Evolutionary conservation across 2,113 vertebrate species (phyloP).

Genomic region (Leptobrachium ailaonicum): DNA sequence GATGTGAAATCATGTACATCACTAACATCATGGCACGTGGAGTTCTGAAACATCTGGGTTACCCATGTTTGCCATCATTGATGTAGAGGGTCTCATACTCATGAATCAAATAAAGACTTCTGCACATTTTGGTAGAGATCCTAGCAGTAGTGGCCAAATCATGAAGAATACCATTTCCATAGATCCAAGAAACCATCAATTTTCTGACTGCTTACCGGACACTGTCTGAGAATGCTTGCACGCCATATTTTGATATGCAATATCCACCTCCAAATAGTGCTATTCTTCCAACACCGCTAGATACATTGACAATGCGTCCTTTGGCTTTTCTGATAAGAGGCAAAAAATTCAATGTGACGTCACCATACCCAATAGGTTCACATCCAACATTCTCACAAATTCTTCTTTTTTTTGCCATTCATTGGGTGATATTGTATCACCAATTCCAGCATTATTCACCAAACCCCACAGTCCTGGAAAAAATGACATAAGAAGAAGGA

Average conservation of each 20-base stretch:
- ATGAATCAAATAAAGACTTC: too few species aligned
- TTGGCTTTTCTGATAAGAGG: slow-evolving; percentile 70
- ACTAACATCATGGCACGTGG: too few species aligned
- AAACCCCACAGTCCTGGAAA: slow-evolving; percentile 78
- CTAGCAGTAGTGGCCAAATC: too few species aligned
- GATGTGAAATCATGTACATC: too few species aligned
- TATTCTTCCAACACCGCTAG: slow-evolving; percentile 72
- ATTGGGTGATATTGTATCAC: slow-evolving; percentile 55
- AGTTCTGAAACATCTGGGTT: too few species aligned
- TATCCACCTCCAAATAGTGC: slow-evolving; percentile 57
- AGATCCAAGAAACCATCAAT: too few species aligned
- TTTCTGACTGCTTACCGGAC: slow-evolving; percentile 55
- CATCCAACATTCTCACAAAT: slow-evolving; percentile 65
- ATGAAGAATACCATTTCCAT: too few species aligned
- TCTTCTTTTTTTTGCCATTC: slow-evolving; percentile 74
- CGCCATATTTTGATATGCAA: slow-evolving; percentile 62
- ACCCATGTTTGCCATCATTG: too few species aligned
- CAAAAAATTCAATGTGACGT: slow-evolving; percentile 73
- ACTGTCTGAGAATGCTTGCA: slow-evolving; percentile 67
- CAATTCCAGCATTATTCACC: slow-evolving; percentile 77
- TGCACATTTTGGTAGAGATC: too few species aligned
- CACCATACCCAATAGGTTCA: slow-evolving; percentile 74
- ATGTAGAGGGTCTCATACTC: too few species aligned
- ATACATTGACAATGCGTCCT: slow-evolving; percentile 74
- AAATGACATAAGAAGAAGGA: not conserved